phyloP scores from a whole-genome alignment of 2,113 vertebrate genomes.

The Oncorhynchus tshawytscha region DNA sequence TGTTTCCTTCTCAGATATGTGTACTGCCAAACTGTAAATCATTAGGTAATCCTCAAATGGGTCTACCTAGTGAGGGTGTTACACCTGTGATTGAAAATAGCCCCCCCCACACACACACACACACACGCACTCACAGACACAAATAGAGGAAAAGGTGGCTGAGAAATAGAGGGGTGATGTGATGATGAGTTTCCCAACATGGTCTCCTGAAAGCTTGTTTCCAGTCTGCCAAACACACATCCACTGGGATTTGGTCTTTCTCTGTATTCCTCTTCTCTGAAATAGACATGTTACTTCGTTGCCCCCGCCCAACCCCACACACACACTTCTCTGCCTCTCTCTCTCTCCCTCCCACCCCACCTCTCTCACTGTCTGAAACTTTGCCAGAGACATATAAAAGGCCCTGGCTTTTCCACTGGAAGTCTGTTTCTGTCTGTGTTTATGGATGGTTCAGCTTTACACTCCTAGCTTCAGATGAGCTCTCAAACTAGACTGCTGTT shows the following conservation, averaged over 20 bases:
- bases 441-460: no score
- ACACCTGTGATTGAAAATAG: no score
- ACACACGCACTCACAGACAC: background rate
- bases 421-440: no score
- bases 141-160: background rate
- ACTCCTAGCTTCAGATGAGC: background rate
- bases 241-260: background rate
- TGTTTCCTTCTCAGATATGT: background rate
- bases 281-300: background rate
- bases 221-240: background rate
- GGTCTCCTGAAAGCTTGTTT: background rate
- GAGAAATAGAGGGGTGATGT: background rate
- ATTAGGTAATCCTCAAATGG: accelerated
- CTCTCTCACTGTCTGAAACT: no score
- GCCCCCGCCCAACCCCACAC: no score
- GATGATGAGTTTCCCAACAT: background rate
- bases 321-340: background rate
- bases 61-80: background rate
- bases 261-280: background rate
- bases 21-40: background rate
- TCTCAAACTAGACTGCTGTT: background rate
- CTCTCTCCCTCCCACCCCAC: background rate
- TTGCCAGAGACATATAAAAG: background rate
- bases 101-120: no score
- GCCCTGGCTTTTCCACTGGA: no score